Evolutionary conservation across 2,113 vertebrate genomes (phyloP), one percentile per base, ranked within the genome.

Genomic region (Coregonus clupeaformis): DNA sequence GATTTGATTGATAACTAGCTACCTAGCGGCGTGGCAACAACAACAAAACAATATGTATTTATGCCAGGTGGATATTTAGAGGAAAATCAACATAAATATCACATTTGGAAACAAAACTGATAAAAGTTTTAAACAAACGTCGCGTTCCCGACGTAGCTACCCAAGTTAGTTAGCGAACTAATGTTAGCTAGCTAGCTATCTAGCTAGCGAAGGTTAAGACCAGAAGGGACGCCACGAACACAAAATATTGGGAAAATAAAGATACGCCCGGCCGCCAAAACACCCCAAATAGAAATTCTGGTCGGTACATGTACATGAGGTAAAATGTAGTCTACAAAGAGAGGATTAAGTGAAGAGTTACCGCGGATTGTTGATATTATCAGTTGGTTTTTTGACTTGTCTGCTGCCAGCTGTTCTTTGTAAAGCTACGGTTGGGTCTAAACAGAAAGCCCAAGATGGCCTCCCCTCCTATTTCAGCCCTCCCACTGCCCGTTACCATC

Each of bases 371-470:
- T 22, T 80, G 75, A 82, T 75, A 78, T 84, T 75, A 71, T 66
- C 68, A 76, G 76, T 89, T 82, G 74, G 85, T 47, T 70, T 73
- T 78, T 75, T 83, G 72, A 89, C 89, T 88, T 67, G 79, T 80
- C 63, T 81, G 64, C 29, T 80, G 77, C 65, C 69, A 75, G 80
- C 81, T 74, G 71, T 76, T 75, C 75, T 80, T 81, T 82, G 86
- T 88, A 86, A 84, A 77, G 74, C 83, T 79, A 87, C 73, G 85
- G 80, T 88, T 87, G 74, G 84, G 63, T 85, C 88, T 85, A 76
- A 77, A 90, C 75, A 87, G 90, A 91, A 85, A 86, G 87, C 91
- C 84, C 92, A 96, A 96, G 93, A 96, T 96, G 95, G 95, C 95
- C 90, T 90, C 95, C 94, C 87, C 91, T 92, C 93, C 89, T 91